Conservation (phyloP, 2,888 invertebrate species). For the Dryococelus australis region DNA sequence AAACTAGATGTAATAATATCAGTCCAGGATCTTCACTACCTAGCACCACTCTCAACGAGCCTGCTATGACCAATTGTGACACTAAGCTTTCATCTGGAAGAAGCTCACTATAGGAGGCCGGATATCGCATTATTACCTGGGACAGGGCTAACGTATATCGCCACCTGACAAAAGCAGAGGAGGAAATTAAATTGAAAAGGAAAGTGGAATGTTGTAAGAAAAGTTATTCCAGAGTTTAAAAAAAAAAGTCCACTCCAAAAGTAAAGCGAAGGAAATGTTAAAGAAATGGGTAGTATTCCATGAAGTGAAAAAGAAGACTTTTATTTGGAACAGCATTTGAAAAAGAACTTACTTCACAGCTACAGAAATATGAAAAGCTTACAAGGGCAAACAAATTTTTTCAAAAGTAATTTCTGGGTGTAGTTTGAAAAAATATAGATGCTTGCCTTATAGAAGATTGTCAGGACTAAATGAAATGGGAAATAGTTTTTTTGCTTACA, state of each 20-base stretch:
- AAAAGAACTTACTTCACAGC: no score
- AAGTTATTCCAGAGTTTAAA: neutral
- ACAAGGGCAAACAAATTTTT: neutral
- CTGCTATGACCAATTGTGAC: neutral
- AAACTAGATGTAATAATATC: neutral
- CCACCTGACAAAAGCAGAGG: neutral
- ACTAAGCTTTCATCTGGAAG: neutral
- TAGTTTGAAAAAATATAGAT: neutral
- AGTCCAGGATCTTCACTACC: neutral
- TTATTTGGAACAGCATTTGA: no score
- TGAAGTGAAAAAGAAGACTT: neutral
- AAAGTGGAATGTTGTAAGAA: neutral
- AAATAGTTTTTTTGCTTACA: neutral
- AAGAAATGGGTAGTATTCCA: no score
- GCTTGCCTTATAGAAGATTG: neutral
- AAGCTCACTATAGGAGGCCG: neutral
- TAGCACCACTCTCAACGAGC: neutral
- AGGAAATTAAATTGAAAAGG: neutral
- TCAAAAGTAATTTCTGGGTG: neutral
- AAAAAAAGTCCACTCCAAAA: neutral
- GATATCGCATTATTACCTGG: neutral
- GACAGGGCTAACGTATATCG: neutral
- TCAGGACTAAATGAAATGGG: neutral
- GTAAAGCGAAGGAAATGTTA: neutral
- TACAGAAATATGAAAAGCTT: no score